Conservation (phyloP, 2,797 vertebrate genomes). For the Mus spretus region DNA sequence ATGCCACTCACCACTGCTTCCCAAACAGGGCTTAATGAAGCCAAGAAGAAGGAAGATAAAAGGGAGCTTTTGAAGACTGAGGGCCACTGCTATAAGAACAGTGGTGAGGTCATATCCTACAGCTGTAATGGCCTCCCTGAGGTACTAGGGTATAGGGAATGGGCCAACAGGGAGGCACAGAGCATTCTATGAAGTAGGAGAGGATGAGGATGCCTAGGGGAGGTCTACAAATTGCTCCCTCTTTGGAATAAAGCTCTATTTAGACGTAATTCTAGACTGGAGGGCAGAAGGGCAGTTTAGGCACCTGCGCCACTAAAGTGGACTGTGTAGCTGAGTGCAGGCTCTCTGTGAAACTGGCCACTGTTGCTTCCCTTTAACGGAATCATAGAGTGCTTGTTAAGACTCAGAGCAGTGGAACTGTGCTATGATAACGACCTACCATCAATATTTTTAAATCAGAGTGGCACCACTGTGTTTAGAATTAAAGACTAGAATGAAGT, state of each 20-base stretch:
- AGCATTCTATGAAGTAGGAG: neutral
- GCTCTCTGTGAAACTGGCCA: neutral
- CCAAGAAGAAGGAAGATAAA: constrained; percentile 4
- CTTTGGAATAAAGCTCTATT: neutral
- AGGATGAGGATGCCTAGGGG: neutral
- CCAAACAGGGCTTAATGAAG: neutral
- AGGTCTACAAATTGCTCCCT: neutral
- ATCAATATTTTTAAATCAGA: constrained; percentile 2
- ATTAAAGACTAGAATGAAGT: neutral
- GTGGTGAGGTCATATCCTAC: neutral
- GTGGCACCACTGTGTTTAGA: neutral
- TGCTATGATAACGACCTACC: neutral
- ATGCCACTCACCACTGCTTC: neutral
- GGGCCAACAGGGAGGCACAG: neutral
- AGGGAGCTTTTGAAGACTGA: neutral
- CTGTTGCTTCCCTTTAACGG: neutral
- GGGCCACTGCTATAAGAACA: neutral
- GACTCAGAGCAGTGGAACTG: neutral
- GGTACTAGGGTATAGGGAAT: neutral
- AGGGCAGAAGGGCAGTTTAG: constrained; percentile 20
- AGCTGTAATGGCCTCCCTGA: neutral
- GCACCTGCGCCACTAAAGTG: constrained; percentile 20
- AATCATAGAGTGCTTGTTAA: neutral
- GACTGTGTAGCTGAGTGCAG: neutral
- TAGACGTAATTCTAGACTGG: neutral